phyloP scores from a whole-genome alignment of 2,113 vertebrate genomes.

The Empidonax traillii region DNA sequence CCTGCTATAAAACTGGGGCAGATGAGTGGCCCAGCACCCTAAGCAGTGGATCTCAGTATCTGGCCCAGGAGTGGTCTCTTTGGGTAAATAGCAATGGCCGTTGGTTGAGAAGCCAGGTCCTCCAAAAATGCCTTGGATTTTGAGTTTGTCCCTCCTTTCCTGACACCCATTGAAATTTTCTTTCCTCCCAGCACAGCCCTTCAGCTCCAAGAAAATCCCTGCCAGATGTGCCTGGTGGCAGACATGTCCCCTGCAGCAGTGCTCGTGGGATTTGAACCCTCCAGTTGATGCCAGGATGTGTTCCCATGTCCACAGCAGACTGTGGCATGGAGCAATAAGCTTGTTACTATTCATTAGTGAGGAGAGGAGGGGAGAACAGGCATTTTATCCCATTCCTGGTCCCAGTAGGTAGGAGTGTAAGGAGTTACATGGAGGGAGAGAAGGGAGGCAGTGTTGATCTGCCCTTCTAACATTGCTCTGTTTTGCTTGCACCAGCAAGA shows the following conservation, averaged over 20 bases:
- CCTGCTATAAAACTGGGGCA: neutral
- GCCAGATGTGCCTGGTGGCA: neutral
- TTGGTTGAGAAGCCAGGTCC: neutral
- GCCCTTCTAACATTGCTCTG: neutral
- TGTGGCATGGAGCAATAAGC: neutral
- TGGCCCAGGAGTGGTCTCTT: neutral
- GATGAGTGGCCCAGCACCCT: neutral
- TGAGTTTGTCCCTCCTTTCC: neutral
- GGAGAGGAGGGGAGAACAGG: neutral
- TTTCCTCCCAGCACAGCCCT: neutral
- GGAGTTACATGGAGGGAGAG: neutral
- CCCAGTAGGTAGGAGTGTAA: neutral
- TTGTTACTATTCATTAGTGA: neutral
- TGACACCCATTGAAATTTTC: neutral
- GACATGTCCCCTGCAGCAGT: accelerated
- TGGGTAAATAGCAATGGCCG: neutral
- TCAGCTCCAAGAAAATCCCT: neutral
- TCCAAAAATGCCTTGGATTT: neutral
- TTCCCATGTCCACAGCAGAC: too few species aligned
- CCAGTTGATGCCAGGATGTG: neutral
- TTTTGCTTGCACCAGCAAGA: neutral
- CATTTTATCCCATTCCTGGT: neutral
- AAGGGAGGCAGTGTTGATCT: neutral
- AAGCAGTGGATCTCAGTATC: neutral
- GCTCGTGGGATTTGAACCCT: neutral